A percentile compares a stretch with the other conserved stretches of the same genome.
These are phyloP conservation scores for Nemotelus pantherinus DNA, from an alignment of 2,888 invertebrate genomes.

Conservation along the genomic window DNA sequence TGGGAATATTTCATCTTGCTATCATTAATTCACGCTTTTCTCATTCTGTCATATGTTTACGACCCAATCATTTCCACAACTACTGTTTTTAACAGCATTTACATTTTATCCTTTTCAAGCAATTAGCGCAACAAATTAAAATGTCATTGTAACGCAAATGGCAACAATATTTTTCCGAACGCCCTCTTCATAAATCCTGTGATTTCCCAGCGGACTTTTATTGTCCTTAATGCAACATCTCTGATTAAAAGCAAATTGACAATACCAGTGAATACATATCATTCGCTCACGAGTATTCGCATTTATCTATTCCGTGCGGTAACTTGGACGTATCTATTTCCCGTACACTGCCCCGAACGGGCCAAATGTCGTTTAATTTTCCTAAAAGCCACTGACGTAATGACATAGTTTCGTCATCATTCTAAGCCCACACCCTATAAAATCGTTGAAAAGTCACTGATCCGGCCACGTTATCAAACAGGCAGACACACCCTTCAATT, in stretches of 20 bases:
- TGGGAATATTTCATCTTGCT: no score
- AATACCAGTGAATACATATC: neutral
- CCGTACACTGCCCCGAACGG: slow-evolving; percentile 8
- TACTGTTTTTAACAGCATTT: neutral
- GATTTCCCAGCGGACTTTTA: slow-evolving; percentile 36
- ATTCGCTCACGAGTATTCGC: neutral
- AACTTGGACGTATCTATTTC: slow-evolving; percentile 16
- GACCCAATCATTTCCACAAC: no score
- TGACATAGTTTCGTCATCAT: slow-evolving; percentile 51
- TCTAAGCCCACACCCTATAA: slow-evolving; percentile 31
- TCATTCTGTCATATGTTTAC: no score
- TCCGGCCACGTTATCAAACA: slow-evolving; percentile 38
- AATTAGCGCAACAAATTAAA: slow-evolving; percentile 43
- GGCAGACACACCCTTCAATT: slow-evolving; percentile 36
- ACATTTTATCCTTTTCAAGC: slow-evolving; percentile 5
- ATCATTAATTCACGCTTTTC: no score
- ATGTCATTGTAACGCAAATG: slow-evolving; percentile 37
- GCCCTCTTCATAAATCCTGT: neutral
- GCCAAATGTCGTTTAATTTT: slow-evolving; percentile 65
- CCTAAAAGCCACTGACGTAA: slow-evolving; percentile 61
- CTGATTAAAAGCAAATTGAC: slow-evolving; percentile 41
- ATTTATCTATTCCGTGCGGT: neutral
- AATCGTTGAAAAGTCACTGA: slow-evolving; percentile 49
- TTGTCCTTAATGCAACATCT: slow-evolving; percentile 25
- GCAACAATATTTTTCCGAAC: slow-evolving; percentile 14